These are phyloP conservation scores for Falcunculus frontatus DNA, from an alignment of 2,113 vertebrate species.

Conservation along the genomic window DNA sequence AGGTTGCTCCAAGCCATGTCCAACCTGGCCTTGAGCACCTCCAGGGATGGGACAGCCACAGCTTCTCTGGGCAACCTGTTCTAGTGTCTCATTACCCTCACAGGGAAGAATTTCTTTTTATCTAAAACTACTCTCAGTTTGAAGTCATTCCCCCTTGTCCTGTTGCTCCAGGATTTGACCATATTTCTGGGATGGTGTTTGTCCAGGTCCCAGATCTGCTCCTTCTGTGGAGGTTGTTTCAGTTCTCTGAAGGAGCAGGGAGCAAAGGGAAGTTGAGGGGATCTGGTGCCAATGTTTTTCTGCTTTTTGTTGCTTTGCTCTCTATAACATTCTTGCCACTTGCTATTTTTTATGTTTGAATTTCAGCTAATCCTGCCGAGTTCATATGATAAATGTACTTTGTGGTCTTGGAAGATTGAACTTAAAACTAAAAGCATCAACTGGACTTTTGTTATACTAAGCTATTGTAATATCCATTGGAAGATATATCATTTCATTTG, in stretches of 20 bases:
- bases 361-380: background rate
- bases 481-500: background rate
- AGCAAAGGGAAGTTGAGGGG: background rate
- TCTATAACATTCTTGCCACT: background rate
- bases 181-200: background rate
- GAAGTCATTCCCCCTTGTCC: background rate
- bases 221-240: background rate
- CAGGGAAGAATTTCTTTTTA: background rate
- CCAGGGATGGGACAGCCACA: background rate
- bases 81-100: background rate
- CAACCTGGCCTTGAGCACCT: background rate
- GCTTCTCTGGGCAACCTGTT: background rate
- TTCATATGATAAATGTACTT: background rate
- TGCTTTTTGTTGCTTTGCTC: background rate
- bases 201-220: background rate
- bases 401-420: background rate
- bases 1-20: background rate
- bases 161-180: background rate
- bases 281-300: background rate
- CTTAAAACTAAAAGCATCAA: background rate
- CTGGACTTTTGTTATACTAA: background rate
- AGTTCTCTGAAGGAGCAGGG: background rate
- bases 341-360: background rate
- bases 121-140: background rate
- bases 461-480: background rate